Base-by-base conservation (phyloP, 2,888 invertebrate species). In the Cephus pulcher region DNA sequence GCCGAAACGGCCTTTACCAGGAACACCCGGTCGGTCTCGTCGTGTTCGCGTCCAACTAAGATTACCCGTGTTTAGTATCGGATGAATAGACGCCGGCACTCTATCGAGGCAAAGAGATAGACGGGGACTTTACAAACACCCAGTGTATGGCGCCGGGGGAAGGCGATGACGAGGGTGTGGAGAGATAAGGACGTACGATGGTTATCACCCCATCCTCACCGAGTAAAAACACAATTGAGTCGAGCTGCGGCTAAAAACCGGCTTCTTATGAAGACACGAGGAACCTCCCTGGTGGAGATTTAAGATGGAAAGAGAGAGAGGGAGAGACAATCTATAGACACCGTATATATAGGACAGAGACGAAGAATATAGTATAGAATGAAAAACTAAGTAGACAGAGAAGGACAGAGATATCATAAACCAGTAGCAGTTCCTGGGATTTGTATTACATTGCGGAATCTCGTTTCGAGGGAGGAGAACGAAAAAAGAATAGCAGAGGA, bases 51-150 rank as follows among this genome's bases (percentile, higher is more conserved):
- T 69, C 73, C 30, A 70, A 73, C 78, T 76, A 76, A 83, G 82
- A 84, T 84, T 80, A 84, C 80, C 73, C 80, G 75, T 80, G 83
- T 84, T 84, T 83, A 82, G 74, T 78, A 78, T 81, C 80, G 79
- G 74, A 56, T 56, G 56, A 56, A 56, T 56, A 56, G 56, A 56
- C 56, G 56, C 56, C 56, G 56, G 56, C 56, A 56, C 23, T 56
- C 23, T 56, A 56, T 56, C 56, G 56, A 56, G 56, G 56, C 56
- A 56, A 40, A 40, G 56, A 56, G 56, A 56, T 56, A 56, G 56
- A 56, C 56, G 23, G 56, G 56, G 23, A 56, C 56, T 56, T 56
- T 56, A 23, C 9, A 56, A 56, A 56, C 74, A 32, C 37, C 74
- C 56, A 74, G 35, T n/a, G 30, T 75, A 69, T 70, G 70, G 70